Evolutionary conservation across 1,140 invertebrate species (phyloP).

Genomic region (Sminthurides bifidus): DNA sequence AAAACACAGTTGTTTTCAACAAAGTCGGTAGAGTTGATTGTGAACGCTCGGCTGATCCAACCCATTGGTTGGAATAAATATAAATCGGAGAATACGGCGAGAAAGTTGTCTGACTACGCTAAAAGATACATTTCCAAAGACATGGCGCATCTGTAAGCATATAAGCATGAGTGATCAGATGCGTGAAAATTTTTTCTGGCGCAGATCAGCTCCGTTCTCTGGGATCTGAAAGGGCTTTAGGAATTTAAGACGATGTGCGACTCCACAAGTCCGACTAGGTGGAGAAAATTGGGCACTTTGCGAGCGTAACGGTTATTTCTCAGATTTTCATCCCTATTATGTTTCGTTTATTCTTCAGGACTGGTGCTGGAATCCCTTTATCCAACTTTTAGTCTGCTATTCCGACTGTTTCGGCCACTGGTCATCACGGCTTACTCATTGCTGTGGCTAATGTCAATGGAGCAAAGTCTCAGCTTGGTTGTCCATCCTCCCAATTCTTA

Average conservation of each 20-base stretch:
- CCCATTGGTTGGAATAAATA: no score
- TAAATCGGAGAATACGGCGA: no score
- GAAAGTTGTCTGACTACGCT: not conserved
- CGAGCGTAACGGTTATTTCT: constrained; percentile 24
- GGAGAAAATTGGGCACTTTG: constrained; percentile 22
- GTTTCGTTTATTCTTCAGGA: not conserved
- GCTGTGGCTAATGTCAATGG: not conserved
- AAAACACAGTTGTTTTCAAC: no score
- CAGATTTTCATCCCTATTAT: constrained; percentile 22
- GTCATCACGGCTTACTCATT: constrained; percentile 9
- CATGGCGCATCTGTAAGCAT: no score
- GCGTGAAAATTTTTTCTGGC: not conserved
- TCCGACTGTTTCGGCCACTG: constrained; percentile 14
- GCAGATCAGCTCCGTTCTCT: not conserved
- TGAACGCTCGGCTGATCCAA: no score
- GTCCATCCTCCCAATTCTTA: constrained; percentile 21
- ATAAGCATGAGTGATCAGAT: not conserved
- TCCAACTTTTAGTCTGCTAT: constrained; percentile 10
- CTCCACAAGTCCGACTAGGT: no score
- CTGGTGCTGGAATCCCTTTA: constrained; percentile 10
- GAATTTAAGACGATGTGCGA: no score
- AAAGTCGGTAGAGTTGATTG: no score
- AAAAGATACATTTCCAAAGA: no score
- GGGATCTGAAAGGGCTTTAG: no score
- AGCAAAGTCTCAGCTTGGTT: constrained; percentile 2